phyloP scores from a whole-genome alignment of 2,797 vertebrate genomes.

The Vipera latastei region DNA sequence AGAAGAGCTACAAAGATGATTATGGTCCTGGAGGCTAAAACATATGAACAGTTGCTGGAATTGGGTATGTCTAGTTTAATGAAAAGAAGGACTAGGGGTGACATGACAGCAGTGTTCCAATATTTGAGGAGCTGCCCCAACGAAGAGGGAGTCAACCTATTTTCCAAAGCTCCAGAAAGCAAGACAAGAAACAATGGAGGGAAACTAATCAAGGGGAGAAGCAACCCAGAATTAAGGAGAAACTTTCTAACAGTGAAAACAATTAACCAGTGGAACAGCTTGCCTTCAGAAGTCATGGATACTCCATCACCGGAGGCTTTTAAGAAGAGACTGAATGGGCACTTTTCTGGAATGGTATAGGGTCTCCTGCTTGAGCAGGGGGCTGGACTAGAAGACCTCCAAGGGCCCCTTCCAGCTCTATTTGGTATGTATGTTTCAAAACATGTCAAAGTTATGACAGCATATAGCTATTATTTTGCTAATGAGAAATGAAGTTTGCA shows the following conservation, averaged over 20 bases:
- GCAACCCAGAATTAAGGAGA: not conserved
- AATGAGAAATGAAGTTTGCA: not conserved
- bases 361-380: too few species aligned
- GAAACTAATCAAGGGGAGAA: not conserved
- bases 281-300: not conserved
- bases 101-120: not conserved
- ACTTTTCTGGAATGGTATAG: not conserved
- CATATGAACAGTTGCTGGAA: not conserved
- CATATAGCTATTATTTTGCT: not conserved
- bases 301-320: not conserved
- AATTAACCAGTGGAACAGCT: not conserved
- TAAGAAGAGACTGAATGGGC: not conserved
- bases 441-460: not conserved
- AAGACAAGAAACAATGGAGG: not conserved
- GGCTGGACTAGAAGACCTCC: not conserved
- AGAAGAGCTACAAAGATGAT: not conserved
- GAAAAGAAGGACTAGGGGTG: not conserved
- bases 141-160: not conserved
- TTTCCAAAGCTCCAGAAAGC: not conserved
- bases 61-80: not conserved
- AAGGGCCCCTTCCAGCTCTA: not conserved
- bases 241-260: not conserved
- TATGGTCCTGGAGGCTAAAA: not conserved
- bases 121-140: not conserved
- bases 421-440: not conserved